These are phyloP conservation scores for Callaeas wilsoni DNA, from an alignment of 2,113 vertebrate species.

Conservation along the genomic window DNA sequence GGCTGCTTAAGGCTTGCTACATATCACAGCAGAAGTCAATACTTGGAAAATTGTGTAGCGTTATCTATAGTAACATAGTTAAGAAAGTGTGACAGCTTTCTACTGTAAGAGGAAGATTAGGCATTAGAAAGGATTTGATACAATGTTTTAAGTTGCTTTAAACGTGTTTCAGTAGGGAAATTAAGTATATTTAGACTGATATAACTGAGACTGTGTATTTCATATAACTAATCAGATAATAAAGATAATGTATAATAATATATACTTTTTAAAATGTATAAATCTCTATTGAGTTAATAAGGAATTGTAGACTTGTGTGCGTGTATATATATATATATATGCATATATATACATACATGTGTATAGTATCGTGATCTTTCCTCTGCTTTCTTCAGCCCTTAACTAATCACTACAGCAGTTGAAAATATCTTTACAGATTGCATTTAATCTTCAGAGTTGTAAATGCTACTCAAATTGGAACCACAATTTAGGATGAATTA, in stretches of 20 bases:
- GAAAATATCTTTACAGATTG: not conserved
- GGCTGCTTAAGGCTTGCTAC: not conserved
- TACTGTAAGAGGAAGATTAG: not conserved
- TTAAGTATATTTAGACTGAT: not conserved
- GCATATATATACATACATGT: no score
- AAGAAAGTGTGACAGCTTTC: not conserved
- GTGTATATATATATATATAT: fast-evolving
- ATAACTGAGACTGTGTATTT: not conserved
- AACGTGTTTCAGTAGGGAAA: not conserved
- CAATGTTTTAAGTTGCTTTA: not conserved
- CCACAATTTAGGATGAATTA: not conserved
- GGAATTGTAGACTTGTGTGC: not conserved
- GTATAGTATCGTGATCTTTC: not conserved
- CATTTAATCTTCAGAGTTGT: not conserved
- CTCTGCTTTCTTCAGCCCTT: not conserved
- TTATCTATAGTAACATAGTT: not conserved
- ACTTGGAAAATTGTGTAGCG: not conserved
- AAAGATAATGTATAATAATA: no score
- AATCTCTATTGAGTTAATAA: not conserved
- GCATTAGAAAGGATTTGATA: not conserved
- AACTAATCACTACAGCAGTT: not conserved
- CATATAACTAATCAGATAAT: not conserved
- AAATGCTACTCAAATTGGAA: not conserved
- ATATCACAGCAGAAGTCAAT: not conserved
- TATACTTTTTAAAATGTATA: not conserved